phyloP scores from a whole-genome alignment of 2,888 invertebrate genomes.

The Empis livida region DNA sequence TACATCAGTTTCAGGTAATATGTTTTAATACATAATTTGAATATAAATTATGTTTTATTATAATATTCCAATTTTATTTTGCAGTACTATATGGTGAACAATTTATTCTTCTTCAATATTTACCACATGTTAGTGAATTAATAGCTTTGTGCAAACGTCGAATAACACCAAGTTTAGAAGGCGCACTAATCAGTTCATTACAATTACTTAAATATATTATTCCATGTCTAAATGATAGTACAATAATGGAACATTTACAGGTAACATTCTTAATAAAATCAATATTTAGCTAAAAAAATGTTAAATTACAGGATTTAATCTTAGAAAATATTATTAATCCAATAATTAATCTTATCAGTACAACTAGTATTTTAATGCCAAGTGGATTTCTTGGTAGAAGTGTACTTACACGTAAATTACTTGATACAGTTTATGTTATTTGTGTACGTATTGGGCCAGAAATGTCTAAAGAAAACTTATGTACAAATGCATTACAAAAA shows the following conservation, averaged over 20 bases:
- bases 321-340: conserved; percentile 75
- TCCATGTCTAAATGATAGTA: conserved; percentile 68
- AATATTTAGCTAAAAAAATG: no score
- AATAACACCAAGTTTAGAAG: conserved; percentile 73
- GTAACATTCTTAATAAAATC: conserved; percentile 31
- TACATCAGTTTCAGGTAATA: conserved; percentile 70
- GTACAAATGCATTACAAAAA: conserved; percentile 54
- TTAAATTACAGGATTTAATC: conserved; percentile 59
- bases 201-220: conserved; percentile 67
- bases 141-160: conserved; percentile 68
- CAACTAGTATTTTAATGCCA: conserved; percentile 68
- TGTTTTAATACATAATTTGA: no score
- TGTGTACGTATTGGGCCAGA: conserved; percentile 62
- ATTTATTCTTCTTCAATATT: conserved; percentile 74
- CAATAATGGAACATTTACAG: conserved; percentile 77
- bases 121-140: conserved; percentile 79
- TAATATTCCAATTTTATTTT: neutral
- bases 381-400: conserved; percentile 62
- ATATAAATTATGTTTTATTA: conserved; percentile 8
- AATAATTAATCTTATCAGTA: conserved; percentile 64
- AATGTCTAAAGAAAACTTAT: conserved; percentile 61
- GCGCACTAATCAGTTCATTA: conserved; percentile 73
- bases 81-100: conserved; percentile 75
- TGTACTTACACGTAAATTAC: conserved; percentile 65
- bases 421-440: conserved; percentile 72